Percentiles rank a stretch among this genome's conserved stretches.
These are phyloP conservation scores for Sebastes cheni DNA, from an alignment of 2,797 vertebrate species.

Conservation along the genomic window DNA sequence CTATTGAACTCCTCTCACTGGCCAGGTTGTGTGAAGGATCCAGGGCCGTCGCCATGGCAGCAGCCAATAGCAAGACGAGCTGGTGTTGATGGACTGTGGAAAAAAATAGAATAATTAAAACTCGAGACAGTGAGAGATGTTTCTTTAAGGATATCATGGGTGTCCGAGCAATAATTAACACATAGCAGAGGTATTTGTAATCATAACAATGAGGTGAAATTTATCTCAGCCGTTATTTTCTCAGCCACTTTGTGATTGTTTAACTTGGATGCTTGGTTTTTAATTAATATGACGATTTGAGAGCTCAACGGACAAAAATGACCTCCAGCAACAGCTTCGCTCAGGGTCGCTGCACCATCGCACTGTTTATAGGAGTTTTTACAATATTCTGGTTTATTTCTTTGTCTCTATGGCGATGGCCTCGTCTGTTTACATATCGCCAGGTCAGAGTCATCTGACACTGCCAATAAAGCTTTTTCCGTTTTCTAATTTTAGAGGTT, in stretches of 20 bases:
- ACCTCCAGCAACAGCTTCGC: conserved; percentile 25
- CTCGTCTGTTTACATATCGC: conserved; percentile 67
- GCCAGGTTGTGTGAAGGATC: conserved; percentile 86
- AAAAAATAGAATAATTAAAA: conserved; percentile 35
- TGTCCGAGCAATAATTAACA: conserved; percentile 46
- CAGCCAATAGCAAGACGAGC: conserved; percentile 86
- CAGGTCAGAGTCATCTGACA: conserved; percentile 63
- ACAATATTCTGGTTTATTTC: conserved; percentile 69
- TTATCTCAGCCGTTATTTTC: conserved; percentile 42
- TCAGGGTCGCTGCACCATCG: conserved; percentile 22
- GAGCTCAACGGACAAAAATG: conserved; percentile 34
- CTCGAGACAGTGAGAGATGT: conserved; percentile 5
- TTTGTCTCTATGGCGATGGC: conserved; percentile 66
- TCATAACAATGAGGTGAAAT: conserved; percentile 58
- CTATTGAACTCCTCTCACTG: conserved; percentile 92
- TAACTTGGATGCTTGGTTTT: conserved; percentile 46
- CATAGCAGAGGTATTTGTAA: conserved; percentile 39
- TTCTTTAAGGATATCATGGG: conserved; percentile 39
- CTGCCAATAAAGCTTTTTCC: conserved; percentile 74
- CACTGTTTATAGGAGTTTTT: conserved; percentile 53
- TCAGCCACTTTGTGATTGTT: conserved; percentile 49
- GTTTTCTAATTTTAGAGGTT: conserved; percentile 71
- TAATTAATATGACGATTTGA: conserved; percentile 43
- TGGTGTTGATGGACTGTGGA: conserved; percentile 70
- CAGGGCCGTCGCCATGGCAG: conserved; percentile 83